These are phyloP conservation scores for Pristis pectinata DNA, from an alignment of 2,797 vertebrate genomes.

Conservation along the genomic window DNA sequence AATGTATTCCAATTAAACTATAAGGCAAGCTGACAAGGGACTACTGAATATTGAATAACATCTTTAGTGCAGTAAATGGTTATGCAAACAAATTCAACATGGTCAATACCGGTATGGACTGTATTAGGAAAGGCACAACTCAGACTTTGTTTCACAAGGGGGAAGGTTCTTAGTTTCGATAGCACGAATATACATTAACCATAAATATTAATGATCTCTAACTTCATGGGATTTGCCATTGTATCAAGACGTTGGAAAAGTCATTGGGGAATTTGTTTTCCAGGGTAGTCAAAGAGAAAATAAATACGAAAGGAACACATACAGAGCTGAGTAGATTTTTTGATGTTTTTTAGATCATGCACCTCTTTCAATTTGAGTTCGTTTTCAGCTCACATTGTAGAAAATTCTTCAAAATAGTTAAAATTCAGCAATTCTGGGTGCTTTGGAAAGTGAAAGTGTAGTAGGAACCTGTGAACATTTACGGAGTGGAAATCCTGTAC, in stretches of 20 bases:
- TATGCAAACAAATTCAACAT: neutral
- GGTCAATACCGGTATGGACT: neutral
- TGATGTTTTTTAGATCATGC: neutral
- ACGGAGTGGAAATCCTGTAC: no score
- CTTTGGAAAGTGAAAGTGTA: neutral
- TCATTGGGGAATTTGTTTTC: neutral
- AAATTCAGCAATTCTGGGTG: neutral
- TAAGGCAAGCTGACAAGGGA: neutral
- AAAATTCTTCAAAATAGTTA: neutral
- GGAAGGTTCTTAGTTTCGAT: neutral
- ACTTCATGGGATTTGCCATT: neutral
- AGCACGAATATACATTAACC: neutral
- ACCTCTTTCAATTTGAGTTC: neutral
- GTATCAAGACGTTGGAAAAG: neutral
- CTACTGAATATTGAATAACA: neutral
- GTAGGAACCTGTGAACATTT: neutral
- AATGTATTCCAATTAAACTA: neutral
- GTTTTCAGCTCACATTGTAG: neutral
- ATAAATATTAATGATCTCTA: neutral
- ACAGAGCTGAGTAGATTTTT: neutral
- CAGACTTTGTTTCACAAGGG: neutral
- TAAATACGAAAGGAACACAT: neutral
- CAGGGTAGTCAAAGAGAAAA: neutral
- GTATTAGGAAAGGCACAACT: neutral
- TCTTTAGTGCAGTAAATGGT: neutral